phyloP scores from a whole-genome alignment of 1,140 invertebrate species.

The Agraylea sexmaculata region DNA sequence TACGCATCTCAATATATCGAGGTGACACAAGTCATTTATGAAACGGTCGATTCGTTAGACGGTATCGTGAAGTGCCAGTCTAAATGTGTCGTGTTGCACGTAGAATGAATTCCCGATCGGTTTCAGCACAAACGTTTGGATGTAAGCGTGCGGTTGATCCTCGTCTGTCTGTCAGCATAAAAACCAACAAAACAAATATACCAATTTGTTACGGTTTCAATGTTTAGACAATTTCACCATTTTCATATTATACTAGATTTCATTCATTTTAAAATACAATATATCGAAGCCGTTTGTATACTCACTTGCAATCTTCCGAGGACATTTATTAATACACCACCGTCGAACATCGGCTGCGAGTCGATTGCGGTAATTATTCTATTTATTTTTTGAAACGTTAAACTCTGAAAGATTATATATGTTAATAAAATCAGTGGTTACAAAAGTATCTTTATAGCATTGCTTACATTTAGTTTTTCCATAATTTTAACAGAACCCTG shows the following conservation, averaged over 20 bases:
- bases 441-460: slow-evolving; percentile 9
- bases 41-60: slow-evolving; percentile 29
- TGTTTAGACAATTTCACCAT: not conserved
- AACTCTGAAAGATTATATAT: slow-evolving; percentile 46
- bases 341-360: slow-evolving; percentile 91
- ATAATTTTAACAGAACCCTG: slow-evolving; percentile 87
- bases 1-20: no score
- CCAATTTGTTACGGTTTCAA: not conserved
- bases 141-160: slow-evolving; percentile 82
- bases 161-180: slow-evolving; percentile 66
- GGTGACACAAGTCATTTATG: not conserved
- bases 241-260: not conserved
- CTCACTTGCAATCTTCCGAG: slow-evolving; percentile 84
- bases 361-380: slow-evolving; percentile 86
- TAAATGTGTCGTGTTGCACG: slow-evolving; percentile 84
- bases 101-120: slow-evolving; percentile 76
- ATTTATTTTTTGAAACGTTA: slow-evolving; percentile 87
- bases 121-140: slow-evolving; percentile 85
- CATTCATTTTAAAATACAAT: not conserved
- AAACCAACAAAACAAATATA: slow-evolving; percentile 14
- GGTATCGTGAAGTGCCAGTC: slow-evolving; percentile 72
- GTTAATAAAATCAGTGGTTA: slow-evolving; percentile 23
- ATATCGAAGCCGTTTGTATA: slow-evolving; percentile 9
- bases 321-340: slow-evolving; percentile 86
- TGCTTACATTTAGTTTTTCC: slow-evolving; percentile 83